phyloP scores from a whole-genome alignment of 2,113 vertebrate genomes.

The Heterochromis multidens region DNA sequence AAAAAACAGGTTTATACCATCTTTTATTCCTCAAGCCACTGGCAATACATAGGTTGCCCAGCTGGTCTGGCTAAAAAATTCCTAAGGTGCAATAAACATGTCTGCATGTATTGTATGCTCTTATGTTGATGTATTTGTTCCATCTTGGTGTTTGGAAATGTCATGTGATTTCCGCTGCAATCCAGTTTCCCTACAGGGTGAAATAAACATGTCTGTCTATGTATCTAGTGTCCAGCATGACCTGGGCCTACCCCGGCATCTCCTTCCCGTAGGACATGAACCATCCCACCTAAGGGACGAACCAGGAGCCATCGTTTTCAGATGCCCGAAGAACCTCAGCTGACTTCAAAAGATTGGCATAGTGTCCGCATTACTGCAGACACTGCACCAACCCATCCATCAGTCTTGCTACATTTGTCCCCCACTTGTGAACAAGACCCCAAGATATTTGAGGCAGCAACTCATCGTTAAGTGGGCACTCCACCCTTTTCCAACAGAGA shows the following conservation, averaged over 20 bases:
- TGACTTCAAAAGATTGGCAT: not conserved
- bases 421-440: not conserved
- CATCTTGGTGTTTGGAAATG: not conserved
- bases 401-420: not conserved
- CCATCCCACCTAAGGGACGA: rapidly evolving
- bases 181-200: not conserved
- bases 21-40: not conserved
- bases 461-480: not conserved
- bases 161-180: not conserved
- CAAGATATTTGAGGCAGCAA: not conserved
- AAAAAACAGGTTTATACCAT: too few relatives aligned
- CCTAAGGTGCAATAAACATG: not conserved
- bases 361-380: not conserved
- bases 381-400: not conserved
- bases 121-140: not conserved
- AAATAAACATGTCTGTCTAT: too few relatives aligned
- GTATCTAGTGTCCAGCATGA: not conserved
- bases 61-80: not conserved
- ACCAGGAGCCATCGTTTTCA: not conserved
- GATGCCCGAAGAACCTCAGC: too few relatives aligned
- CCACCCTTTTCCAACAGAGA: not conserved
- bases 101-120: not conserved
- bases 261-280: not conserved
- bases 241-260: not conserved
- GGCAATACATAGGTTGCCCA: not conserved